Evolutionary conservation across 2,113 vertebrate genomes (phyloP).

Genomic region (Corythoichthys intestinalis): DNA sequence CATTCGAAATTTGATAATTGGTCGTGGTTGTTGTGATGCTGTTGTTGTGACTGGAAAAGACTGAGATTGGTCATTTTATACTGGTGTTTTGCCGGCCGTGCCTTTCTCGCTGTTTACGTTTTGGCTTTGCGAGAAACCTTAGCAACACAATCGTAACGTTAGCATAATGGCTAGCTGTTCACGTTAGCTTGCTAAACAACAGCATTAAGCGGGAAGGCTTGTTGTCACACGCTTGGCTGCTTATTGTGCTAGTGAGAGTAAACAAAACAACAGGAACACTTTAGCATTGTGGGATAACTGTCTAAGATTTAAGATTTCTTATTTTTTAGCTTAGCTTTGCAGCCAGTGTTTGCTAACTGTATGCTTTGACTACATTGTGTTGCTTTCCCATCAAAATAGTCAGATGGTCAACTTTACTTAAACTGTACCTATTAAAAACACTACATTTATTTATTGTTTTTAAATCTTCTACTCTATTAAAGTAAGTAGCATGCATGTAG

Average conservation of each 20-base stretch:
- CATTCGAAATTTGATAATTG: conserved; percentile 39
- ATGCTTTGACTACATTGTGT: conserved; percentile 64
- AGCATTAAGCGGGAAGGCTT: conserved; percentile 60
- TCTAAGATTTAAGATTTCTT: conserved; percentile 1
- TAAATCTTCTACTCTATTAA: neutral
- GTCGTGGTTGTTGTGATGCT: conserved; percentile 13
- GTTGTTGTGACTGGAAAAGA: conserved; percentile 22
- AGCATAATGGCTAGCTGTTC: conserved; percentile 46
- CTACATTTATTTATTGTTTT: neutral
- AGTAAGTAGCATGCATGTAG: neutral
- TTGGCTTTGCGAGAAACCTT: conserved; percentile 39
- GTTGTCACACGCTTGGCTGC: conserved; percentile 35
- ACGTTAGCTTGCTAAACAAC: conserved; percentile 57
- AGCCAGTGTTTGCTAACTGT: conserved; percentile 68
- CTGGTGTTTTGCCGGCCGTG: conserved; percentile 15
- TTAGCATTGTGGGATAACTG: conserved; percentile 4
- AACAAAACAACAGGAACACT: conserved; percentile 18
- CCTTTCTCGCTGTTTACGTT: conserved; percentile 66
- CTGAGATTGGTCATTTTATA: conserved; percentile 13
- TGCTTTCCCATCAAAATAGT: conserved; percentile 52
- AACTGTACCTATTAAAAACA: neutral
- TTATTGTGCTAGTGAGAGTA: conserved; percentile 14
- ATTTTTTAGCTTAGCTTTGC: conserved; percentile 28
- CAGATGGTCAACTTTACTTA: conserved; percentile 13
- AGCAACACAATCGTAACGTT: conserved; percentile 42